Evolutionary conservation across 2,888 invertebrate genomes (phyloP).

Genomic region (Amblyjoppa fuscipennis): DNA sequence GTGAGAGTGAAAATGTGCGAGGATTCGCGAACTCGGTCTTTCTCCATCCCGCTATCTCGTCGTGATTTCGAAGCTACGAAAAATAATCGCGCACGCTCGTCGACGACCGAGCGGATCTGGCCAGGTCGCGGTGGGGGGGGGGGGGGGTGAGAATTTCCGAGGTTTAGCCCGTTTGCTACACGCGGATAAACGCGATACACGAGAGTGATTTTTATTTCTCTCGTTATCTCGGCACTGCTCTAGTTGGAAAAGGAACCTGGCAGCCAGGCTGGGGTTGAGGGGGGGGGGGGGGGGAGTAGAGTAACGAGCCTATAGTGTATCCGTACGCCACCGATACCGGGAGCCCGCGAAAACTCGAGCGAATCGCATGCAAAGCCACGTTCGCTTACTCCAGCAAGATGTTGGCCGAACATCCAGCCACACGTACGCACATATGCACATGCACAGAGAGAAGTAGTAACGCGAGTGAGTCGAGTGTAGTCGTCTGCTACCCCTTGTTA

Average conservation of each 20-base stretch:
- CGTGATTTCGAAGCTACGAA: conserved; percentile 37
- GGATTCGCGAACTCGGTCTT: conserved; percentile 40
- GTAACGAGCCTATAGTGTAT: conserved; percentile 34
- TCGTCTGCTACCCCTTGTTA: conserved; percentile 33
- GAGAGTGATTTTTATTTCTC: conserved; percentile 58
- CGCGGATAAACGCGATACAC: conserved; percentile 22
- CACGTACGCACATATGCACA: background rate
- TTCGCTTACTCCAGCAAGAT: conserved; percentile 22
- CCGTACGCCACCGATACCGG: conserved; percentile 23
- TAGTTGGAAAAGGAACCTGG: conserved; percentile 23
- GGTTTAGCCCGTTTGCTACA: conserved; percentile 16
- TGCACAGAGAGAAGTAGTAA: background rate
- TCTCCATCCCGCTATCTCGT: conserved; percentile 38
- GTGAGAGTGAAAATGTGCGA: conserved; percentile 8
- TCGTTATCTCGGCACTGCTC: conserved; percentile 51
- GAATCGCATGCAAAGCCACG: conserved; percentile 37
- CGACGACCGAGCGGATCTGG: background rate
- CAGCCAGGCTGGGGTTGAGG: background rate
- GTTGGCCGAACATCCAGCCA: conserved; percentile 10
- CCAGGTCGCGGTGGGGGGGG: too few species aligned
- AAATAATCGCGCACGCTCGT: conserved; percentile 49
- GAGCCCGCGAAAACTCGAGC: background rate
- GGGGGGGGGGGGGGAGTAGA: background rate
- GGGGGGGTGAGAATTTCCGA: background rate
- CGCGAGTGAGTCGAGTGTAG: background rate